Evolutionary conservation across 1,140 invertebrate species (phyloP).

Genomic region (Papilio dardanus): DNA sequence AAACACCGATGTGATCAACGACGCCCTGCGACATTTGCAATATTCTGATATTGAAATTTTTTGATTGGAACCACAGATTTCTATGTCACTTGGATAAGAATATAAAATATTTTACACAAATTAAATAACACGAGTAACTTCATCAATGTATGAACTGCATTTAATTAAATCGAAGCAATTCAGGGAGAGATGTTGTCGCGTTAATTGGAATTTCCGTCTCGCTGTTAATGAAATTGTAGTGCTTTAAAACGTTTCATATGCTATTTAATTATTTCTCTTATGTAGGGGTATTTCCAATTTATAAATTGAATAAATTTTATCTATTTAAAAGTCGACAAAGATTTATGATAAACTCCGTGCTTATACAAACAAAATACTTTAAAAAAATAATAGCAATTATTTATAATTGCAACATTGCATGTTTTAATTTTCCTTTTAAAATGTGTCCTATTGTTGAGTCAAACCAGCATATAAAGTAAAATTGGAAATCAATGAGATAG

Average conservation of each 20-base stretch:
- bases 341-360: no score
- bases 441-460: neutral
- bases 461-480: neutral
- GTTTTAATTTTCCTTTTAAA: neutral
- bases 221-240: neutral
- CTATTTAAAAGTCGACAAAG: neutral
- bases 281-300: neutral
- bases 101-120: no score
- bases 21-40: no score
- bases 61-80: neutral
- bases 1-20: no score
- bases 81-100: neutral
- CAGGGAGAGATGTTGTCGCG: neutral
- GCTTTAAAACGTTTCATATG: neutral
- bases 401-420: neutral
- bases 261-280: slow-evolving; percentile 10
- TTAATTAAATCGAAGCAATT: slow-evolving; percentile 1
- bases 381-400: neutral
- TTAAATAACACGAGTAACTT: neutral
- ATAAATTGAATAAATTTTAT: neutral
- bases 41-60: no score
- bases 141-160: neutral
- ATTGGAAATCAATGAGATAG: neutral
- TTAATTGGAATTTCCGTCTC: slow-evolving; percentile 8
- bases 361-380: no score